Percentiles rank a stretch among this genome's conserved stretches.
Evolutionary conservation across 2,888 invertebrate species (phyloP).

Genomic region (Lamellibrachia columna): DNA sequence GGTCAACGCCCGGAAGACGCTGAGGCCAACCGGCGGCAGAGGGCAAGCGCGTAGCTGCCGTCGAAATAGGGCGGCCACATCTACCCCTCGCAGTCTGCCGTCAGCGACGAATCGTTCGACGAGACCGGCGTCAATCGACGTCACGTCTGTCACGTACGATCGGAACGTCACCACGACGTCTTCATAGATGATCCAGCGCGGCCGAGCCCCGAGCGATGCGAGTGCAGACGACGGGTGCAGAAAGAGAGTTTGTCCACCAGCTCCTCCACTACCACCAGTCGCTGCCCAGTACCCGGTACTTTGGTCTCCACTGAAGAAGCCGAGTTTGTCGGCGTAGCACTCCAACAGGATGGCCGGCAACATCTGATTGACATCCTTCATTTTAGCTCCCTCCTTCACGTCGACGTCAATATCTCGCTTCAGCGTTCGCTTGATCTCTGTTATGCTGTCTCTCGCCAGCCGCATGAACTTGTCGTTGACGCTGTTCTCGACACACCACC

Average conservation of each 20-base stretch:
- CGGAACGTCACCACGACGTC: constrained; percentile 50
- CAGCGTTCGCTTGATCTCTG: constrained; percentile 47
- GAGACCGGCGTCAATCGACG: constrained; percentile 47
- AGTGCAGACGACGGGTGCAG: constrained; percentile 57
- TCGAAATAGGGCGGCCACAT: neutral
- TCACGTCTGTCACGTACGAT: constrained; percentile 52
- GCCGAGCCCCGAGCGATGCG: constrained; percentile 43
- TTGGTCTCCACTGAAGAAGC: constrained; percentile 51
- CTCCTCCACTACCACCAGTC: neutral
- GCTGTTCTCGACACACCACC: constrained; percentile 50
- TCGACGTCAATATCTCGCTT: constrained; percentile 43
- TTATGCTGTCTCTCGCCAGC: constrained; percentile 47
- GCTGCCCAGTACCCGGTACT: constrained; percentile 51
- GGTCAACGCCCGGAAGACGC: neutral
- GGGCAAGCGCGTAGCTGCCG: neutral
- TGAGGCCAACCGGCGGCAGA: neutral
- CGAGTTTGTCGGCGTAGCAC: constrained; percentile 47
- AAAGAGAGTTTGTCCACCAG: neutral
- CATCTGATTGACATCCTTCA: constrained; percentile 33
- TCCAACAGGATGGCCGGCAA: constrained; percentile 49
- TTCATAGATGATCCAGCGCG: constrained; percentile 54
- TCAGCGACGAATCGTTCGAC: neutral
- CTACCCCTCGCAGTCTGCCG: neutral
- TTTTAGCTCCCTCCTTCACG: neutral
- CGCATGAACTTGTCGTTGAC: constrained; percentile 61